Percentiles rank a stretch among this genome's conserved stretches.
Conservation (phyloP, 2,113 vertebrate species). For the Erythrocercus mccallii region DNA sequence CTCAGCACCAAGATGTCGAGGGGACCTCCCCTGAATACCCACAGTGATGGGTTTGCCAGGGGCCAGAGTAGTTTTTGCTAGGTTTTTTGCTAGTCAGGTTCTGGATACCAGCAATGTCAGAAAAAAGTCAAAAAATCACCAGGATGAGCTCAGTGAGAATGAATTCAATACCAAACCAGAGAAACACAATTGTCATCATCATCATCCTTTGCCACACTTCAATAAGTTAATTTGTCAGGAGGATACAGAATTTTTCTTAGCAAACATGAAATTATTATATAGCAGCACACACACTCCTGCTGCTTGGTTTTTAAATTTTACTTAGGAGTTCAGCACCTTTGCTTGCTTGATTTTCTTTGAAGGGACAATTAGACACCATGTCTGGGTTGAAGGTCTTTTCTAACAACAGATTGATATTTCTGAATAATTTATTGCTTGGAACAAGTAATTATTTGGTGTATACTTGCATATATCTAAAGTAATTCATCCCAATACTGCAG, state of each 20-base stretch:
- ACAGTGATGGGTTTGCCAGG: conserved; percentile 18
- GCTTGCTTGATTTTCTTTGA: not conserved
- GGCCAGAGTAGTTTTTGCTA: not conserved
- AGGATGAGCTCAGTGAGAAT: not conserved
- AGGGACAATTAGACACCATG: not conserved
- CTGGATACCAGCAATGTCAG: not conserved
- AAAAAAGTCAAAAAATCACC: not conserved
- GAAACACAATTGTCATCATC: not conserved
- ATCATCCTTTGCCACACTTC: not conserved
- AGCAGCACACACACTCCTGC: not conserved
- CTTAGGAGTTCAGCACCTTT: not conserved
- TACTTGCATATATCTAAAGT: not conserved
- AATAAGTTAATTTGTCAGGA: not conserved
- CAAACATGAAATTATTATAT: not conserved
- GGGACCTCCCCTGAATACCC: not conserved
- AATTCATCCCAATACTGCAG: not conserved
- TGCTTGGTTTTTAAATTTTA: not conserved
- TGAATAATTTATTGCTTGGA: not conserved
- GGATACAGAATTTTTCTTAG: not conserved
- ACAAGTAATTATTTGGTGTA: not conserved
- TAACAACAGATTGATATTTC: not conserved
- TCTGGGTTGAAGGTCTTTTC: not conserved
- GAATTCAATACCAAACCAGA: not conserved
- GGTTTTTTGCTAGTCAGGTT: too few species aligned
- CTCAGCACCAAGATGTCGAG: not conserved